Evolutionary conservation across 92 coral and sea anemone genomes (phyloP), one percentile per base, ranked within the genome.

Genomic region (Hydrozoanthus gracilis): DNA sequence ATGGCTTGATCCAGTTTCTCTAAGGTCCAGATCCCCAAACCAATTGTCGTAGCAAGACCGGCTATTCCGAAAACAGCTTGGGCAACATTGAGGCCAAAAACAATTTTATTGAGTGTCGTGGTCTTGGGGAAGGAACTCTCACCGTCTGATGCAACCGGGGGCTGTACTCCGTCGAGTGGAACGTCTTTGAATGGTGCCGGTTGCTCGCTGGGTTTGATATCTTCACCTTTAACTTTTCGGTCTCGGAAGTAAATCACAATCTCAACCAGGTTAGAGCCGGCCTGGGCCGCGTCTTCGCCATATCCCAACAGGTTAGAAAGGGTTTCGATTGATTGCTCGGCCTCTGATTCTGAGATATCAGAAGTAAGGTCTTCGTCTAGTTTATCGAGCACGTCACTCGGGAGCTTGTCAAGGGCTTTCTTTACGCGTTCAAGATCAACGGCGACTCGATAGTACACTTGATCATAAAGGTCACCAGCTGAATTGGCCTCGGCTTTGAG

Each of bases 361-460:
- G 58, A 61, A 48, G 90, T 55, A 76, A 88, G 83, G 18, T 88
- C 44, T 0, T 78, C 64, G 62, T 84, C 15, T 64, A 91, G 51
- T 60, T 88, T 84, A 5, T 83, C 87, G 18, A 91, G 76, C 62
- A 91, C 11, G 73, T 91, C 87, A 83, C 89, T 84, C 50, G 93
- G 93, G 27, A 91, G 71, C 78, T 77, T 91, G 86, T 91, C 91
- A 73, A 91, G 18, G 84, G 86, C 77, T 62, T 84, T 91, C 89
- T 74, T 83, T 61, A 91, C 68, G 7, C 86, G 82, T 4, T 61
- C 51, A 0, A 86, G 86, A 54, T 89, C 86, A 7, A 86, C 89
- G 15, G 86, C 82, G 48, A 85, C 86, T 66, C 77, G 14, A 77
- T 86, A 89, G 80, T 86, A 86, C 51, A 69, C 55, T 3, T 89